Percentiles rank a stretch among this genome's conserved stretches.
Conservation (phyloP, 2,113 vertebrate genomes). For the Pedetes capensis region DNA sequence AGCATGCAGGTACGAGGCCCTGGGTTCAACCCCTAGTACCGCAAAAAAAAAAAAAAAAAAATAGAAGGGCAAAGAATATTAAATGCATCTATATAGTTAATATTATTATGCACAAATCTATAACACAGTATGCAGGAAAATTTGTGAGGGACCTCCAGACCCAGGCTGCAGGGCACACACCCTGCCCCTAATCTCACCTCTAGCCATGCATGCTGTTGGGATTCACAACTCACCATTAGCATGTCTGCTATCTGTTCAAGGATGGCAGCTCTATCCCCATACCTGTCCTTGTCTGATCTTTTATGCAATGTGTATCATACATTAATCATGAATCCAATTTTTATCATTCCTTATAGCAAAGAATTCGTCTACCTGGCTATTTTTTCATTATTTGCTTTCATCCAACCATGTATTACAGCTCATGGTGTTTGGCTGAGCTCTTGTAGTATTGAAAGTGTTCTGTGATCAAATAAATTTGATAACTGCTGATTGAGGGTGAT, state of each 20-base stretch:
- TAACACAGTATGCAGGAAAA: too few relatives aligned
- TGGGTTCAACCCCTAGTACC: too few relatives aligned
- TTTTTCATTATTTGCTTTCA: constrained; percentile 37
- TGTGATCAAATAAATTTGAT: neutral
- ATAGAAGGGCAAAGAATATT: neutral
- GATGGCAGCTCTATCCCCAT: neutral
- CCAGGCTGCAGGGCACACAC: neutral
- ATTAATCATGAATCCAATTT: constrained; percentile 2
- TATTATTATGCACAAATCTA: accelerated
- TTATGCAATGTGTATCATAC: neutral
- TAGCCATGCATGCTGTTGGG: accelerated
- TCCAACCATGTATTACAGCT: neutral
- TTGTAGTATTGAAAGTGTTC: neutral
- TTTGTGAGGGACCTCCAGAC: neutral
- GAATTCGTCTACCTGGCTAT: neutral
- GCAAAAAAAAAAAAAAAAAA: too few relatives aligned
- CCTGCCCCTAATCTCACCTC: neutral
- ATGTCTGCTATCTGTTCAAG: neutral
- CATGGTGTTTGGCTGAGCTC: neutral
- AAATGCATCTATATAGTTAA: neutral
- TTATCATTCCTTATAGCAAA: neutral
- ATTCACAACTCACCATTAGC: accelerated
- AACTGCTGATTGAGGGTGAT: neutral
- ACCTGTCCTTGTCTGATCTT: neutral
- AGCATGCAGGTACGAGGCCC: too few relatives aligned